Evolutionary conservation across 1,140 invertebrate genomes (phyloP).

Genomic region (Pachyrhynchus sulphureomaculatus): DNA sequence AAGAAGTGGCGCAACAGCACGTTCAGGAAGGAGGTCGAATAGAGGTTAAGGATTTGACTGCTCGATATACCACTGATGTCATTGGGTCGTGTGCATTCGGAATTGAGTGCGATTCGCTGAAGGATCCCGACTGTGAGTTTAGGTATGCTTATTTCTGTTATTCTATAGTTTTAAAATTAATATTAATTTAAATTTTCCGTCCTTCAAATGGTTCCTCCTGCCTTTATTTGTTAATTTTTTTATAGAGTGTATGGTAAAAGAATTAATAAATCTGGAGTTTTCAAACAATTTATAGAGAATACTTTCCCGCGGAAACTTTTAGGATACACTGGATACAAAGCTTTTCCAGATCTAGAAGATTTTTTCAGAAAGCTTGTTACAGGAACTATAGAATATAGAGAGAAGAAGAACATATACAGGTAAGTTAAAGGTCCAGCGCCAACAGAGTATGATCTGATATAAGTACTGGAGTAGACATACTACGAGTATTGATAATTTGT

Average conservation of each 20-base stretch:
- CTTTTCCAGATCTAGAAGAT: constrained; percentile 17
- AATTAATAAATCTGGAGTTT: not conserved
- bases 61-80: constrained; percentile 58
- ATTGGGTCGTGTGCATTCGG: constrained; percentile 62
- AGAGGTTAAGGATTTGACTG: constrained; percentile 55
- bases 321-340: constrained; percentile 9
- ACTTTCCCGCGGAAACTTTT: constrained; percentile 3
- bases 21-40: constrained; percentile 55
- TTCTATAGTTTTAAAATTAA: no score
- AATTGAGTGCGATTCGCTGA: constrained; percentile 56
- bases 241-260: not conserved
- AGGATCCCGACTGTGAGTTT: constrained; percentile 52
- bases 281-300: constrained; percentile 7
- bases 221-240: not conserved
- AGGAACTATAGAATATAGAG: constrained; percentile 43
- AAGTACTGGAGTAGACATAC: no score
- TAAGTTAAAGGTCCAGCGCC: not conserved
- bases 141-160: no score
- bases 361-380: constrained; percentile 51
- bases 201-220: no score
- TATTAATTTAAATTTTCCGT: no score
- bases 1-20: constrained; percentile 37
- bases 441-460: no score
- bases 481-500: no score
- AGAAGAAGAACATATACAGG: constrained; percentile 48